Percentiles rank a stretch among this genome's conserved stretches.
Evolutionary conservation across 2,888 invertebrate species (phyloP).

Genomic region (Synanthedon formicaeformis): DNA sequence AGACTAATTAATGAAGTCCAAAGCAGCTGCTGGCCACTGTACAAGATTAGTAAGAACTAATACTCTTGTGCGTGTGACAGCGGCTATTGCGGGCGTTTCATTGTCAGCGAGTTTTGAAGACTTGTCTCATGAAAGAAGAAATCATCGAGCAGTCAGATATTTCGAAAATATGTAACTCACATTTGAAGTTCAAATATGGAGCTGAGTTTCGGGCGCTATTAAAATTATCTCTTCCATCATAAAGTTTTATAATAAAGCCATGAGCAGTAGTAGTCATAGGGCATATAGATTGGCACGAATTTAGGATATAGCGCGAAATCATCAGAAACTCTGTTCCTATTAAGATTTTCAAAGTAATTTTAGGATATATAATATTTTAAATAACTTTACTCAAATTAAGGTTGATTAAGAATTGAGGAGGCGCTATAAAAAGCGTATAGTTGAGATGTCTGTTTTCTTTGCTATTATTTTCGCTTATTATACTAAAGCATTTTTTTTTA

Average conservation of each 20-base stretch:
- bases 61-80: slow-evolving; percentile 99
- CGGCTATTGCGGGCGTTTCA: slow-evolving; percentile 92
- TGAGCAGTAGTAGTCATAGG: too few relatives aligned
- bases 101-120: slow-evolving; percentile 34
- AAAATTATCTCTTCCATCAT: too few relatives aligned
- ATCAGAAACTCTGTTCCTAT: not conserved
- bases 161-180: not conserved
- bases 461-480: too few relatives aligned
- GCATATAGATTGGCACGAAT: not conserved
- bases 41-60: slow-evolving; percentile 86
- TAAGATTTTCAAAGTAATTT: not conserved
- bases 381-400: too few relatives aligned
- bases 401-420: too few relatives aligned
- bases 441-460: too few relatives aligned
- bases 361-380: not conserved
- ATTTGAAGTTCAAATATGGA: not conserved
- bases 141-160: not conserved
- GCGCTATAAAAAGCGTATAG: too few relatives aligned
- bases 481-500: too few relatives aligned
- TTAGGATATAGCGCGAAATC: not conserved
- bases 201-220: not conserved
- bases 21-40: slow-evolving; percentile 99
- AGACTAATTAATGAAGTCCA: slow-evolving; percentile 72
- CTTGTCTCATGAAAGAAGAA: not conserved
- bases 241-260: too few relatives aligned